A percentile compares a stretch with the other conserved stretches of the same genome.
Conservation (phyloP, 2,797 vertebrate genomes). For the Xenentodon cancila region DNA sequence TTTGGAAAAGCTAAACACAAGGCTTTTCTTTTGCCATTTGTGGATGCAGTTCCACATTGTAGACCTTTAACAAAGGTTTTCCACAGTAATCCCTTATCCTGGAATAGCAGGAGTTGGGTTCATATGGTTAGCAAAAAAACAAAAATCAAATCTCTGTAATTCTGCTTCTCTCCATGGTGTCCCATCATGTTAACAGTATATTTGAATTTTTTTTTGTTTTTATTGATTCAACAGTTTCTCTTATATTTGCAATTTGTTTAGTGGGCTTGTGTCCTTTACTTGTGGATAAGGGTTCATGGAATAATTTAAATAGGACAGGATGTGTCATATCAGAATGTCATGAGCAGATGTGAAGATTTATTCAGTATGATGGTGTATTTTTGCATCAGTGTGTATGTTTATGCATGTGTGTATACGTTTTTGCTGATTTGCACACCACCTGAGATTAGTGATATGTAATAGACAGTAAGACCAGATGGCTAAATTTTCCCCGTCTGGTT, state of each 20-base stretch:
- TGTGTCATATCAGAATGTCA: conserved; percentile 10
- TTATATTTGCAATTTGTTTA: neutral
- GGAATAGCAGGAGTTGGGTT: too few relatives aligned
- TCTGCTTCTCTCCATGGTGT: too few relatives aligned
- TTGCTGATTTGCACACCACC: conserved; percentile 38
- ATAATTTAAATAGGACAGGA: conserved; percentile 1
- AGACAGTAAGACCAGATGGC: conserved; percentile 70
- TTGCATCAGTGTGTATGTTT: conserved; percentile 10
- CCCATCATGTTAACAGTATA: too few relatives aligned
- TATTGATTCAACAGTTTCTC: too few relatives aligned
- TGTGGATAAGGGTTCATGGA: neutral
- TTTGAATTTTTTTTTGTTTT: too few relatives aligned
- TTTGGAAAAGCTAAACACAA: too few relatives aligned
- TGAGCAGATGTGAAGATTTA: conserved; percentile 16
- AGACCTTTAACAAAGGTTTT: too few relatives aligned
- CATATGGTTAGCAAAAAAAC: too few relatives aligned
- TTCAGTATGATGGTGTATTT: conserved; percentile 11
- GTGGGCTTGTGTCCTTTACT: neutral
- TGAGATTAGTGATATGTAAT: conserved; percentile 65
- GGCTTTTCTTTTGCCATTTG: too few relatives aligned
- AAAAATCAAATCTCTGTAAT: too few relatives aligned
- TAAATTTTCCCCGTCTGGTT: conserved; percentile 57
- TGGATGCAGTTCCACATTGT: too few relatives aligned
- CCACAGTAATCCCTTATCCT: too few relatives aligned
- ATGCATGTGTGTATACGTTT: conserved; percentile 5